A percentile compares a stretch with the other conserved stretches of the same genome.
phyloP scores from a whole-genome alignment of 2,113 vertebrate genomes.

The Cynoglossus semilaevis region DNA sequence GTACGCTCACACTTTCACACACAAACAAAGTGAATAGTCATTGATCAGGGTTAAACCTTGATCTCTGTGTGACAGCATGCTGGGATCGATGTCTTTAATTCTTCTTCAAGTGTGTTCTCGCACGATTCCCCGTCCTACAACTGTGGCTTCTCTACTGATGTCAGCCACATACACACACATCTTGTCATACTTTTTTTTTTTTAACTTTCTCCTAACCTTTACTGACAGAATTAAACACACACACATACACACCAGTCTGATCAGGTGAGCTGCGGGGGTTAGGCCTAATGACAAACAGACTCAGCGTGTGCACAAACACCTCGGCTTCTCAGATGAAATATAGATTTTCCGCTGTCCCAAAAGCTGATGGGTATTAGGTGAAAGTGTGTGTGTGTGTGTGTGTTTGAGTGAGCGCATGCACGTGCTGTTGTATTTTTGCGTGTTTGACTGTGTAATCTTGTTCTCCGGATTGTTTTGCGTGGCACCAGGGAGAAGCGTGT shows the following conservation, averaged over 20 bases:
- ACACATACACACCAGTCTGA: slow-evolving; percentile 59
- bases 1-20: slow-evolving; percentile 5
- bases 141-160: slow-evolving; percentile 22
- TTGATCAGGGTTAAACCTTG: slow-evolving; percentile 66
- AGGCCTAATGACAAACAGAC: slow-evolving; percentile 75
- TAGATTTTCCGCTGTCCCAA: slow-evolving; percentile 72
- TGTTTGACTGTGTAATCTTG: slow-evolving; percentile 34
- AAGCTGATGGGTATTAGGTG: slow-evolving; percentile 64
- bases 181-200: slow-evolving; percentile 11
- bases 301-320: slow-evolving; percentile 72
- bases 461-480: slow-evolving; percentile 54
- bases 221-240: slow-evolving; percentile 28
- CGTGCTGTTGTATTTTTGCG: neutral
- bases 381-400: slow-evolving; percentile 38
- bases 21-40: slow-evolving; percentile 60
- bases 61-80: slow-evolving; percentile 60
- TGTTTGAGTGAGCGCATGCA: slow-evolving; percentile 6
- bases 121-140: slow-evolving; percentile 53
- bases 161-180: slow-evolving; percentile 7
- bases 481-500: slow-evolving; percentile 42
- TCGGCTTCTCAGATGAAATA: slow-evolving; percentile 75
- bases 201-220: slow-evolving; percentile 14
- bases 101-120: slow-evolving; percentile 54
- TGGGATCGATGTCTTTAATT: slow-evolving; percentile 75
- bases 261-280: slow-evolving; percentile 70